Evolutionary conservation across 53 echinoderm and acorn worm genomes (phyloP), one percentile per base, ranked within the genome.

Genomic region (Paracentrotus lividus): DNA sequence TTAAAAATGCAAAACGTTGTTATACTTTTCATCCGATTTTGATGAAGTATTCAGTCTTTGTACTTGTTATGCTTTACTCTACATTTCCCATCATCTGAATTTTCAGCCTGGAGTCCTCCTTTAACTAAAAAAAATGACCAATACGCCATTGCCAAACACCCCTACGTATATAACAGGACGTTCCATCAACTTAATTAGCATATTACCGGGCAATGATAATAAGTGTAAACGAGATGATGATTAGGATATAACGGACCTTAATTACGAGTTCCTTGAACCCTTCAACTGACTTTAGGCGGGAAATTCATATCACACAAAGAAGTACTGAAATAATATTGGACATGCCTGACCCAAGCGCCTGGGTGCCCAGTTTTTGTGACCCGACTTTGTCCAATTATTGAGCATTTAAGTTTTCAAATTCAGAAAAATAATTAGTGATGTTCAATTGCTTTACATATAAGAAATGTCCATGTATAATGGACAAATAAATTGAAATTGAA

Each of bases 201-300:
- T 81, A 47, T 47, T 81, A 47, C 47, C 81, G 44, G 81, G 47
- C 14, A 45, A 44, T 44, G 72, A 81, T 81, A 40, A 76, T 76
- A 47, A 47, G 47, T 81, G 81, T 81, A 45, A 81, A 81, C 47
- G 26, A 15, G 47, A 20, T 23, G 5, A 47, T 26, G n/a, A 81
- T 81, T 81, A 47, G 26, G 81, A 24, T 78, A 45, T n/a, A 47
- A 44, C 81, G 27, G 81, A n/a, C 24, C 81, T 0, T 81, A 81
- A 45, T 81, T 81, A 47, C 13, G n/a, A 81, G 81, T 81, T 81
- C 81, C 81, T 81, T 81, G 81, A n/a, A 26, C 81, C 26, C 81
- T 45, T 47, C 27, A 8, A 24, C 44, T 6, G 47, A n/a, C n/a
- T 81, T 47, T 47, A 27, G 81, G 81, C 81, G 81, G n/a, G 81